These are phyloP conservation scores for Hyaena hyaena DNA, from an alignment of 2,113 vertebrate genomes.

Conservation along the genomic window DNA sequence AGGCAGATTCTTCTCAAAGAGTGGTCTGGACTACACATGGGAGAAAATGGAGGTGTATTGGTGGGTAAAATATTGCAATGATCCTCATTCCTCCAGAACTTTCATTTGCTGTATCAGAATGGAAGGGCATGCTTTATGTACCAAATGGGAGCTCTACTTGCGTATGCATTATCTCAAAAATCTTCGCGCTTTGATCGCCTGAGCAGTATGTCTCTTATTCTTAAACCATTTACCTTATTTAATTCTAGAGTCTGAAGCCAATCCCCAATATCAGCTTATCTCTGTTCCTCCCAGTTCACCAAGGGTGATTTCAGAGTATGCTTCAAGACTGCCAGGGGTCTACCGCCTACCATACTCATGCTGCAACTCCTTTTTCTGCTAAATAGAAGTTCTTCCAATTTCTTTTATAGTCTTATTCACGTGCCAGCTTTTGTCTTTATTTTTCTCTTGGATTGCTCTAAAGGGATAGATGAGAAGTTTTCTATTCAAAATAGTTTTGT, in stretches of 20 bases:
- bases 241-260: not conserved
- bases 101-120: not conserved
- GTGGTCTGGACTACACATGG: not conserved
- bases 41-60: not conserved
- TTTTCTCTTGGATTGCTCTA: conserved; percentile 18
- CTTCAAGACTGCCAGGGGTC: not conserved
- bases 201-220: not conserved
- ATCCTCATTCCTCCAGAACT: not conserved
- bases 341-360: not conserved
- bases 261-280: not conserved
- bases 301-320: not conserved
- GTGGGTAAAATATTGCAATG: not conserved
- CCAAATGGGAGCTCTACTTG: not conserved
- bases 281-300: not conserved
- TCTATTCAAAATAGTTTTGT: conserved; percentile 44
- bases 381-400: not conserved
- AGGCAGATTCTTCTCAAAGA: not conserved
- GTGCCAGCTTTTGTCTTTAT: not conserved
- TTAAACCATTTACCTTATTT: not conserved
- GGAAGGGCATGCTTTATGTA: not conserved
- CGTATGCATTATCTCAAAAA: not conserved
- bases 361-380: not conserved
- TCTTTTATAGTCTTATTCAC: not conserved
- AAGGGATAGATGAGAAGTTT: not conserved
- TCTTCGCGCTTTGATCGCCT: not conserved